Evolutionary conservation across 2,797 vertebrate genomes (phyloP).

Genomic region (Clarias pachynema): DNA sequence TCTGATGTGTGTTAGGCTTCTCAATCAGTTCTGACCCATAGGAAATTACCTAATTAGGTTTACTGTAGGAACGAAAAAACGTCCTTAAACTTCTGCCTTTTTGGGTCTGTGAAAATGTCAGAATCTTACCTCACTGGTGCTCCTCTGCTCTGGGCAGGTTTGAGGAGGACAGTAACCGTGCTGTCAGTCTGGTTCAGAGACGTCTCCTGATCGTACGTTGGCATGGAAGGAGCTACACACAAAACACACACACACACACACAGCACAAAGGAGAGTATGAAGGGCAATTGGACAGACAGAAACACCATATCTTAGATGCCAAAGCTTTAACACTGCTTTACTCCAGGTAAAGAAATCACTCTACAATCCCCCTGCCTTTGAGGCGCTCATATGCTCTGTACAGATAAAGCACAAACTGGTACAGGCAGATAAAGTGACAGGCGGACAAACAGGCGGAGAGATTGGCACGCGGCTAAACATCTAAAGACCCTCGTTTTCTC

Average conservation of each 20-base stretch:
- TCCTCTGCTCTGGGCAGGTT: slow-evolving; percentile 96
- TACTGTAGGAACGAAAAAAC: not conserved
- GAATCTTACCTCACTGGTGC: slow-evolving; percentile 92
- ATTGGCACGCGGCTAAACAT: not conserved
- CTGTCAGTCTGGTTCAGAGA: slow-evolving; percentile 97
- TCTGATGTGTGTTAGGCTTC: not conserved
- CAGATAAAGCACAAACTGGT: slow-evolving; percentile 8
- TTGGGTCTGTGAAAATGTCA: not conserved
- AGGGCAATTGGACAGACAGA: not conserved
- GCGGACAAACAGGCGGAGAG: not conserved
- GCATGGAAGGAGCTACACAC: slow-evolving; percentile 91
- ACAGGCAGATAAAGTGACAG: not conserved
- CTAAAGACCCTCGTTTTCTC: not conserved
- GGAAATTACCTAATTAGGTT: not conserved
- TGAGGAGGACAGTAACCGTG: slow-evolving; percentile 92
- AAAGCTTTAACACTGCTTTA: slow-evolving; percentile 1
- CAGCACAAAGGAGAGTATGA: not conserved
- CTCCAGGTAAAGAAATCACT: slow-evolving; percentile 4
- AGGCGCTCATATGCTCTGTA: not conserved
- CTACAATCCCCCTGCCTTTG: not conserved
- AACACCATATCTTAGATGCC: slow-evolving; percentile 2
- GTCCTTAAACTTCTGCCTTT: not conserved
- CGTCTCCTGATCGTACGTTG: slow-evolving; percentile 92
- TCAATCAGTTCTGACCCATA: not conserved
- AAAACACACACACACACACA: slow-evolving; percentile 39